A percentile compares a stretch with the other conserved stretches of the same genome.
phyloP scores from a whole-genome alignment of 1,140 invertebrate genomes.

The Orius laevigatus region DNA sequence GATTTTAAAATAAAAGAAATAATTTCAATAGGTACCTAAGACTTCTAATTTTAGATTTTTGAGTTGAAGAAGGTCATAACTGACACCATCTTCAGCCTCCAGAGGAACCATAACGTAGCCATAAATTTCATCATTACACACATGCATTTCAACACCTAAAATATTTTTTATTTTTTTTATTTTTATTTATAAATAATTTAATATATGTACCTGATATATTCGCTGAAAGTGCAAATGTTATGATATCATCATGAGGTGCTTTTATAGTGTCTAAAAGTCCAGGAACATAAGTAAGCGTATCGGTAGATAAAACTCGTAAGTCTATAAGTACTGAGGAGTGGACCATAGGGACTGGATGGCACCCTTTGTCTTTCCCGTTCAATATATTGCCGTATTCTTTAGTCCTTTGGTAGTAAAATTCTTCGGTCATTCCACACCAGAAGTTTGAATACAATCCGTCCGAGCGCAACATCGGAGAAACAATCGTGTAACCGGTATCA shows the following conservation, averaged over 20 bases:
- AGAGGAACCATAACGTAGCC: conserved; percentile 72
- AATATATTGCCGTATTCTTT: conserved; percentile 74
- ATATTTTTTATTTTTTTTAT: conserved; percentile 20
- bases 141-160: conserved; percentile 46
- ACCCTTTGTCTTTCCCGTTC: conserved; percentile 50
- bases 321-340: conserved; percentile 77
- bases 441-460: conserved; percentile 87
- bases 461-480: conserved; percentile 72
- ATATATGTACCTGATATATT: conserved; percentile 51
- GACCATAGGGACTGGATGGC: conserved; percentile 79
- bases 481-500: conserved; percentile 40
- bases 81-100: conserved; percentile 45
- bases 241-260: conserved; percentile 84
- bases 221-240: conserved; percentile 78
- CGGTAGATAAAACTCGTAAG: conserved; percentile 40
- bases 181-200: too few relatives aligned
- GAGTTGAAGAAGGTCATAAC: conserved; percentile 52
- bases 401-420: conserved; percentile 79
- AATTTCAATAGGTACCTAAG: conserved; percentile 32
- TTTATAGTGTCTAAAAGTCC: conserved; percentile 42
- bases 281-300: conserved; percentile 59
- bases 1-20: conserved; percentile 1
- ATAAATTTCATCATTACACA: conserved; percentile 69
- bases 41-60: conserved; percentile 62
- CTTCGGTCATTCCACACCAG: conserved; percentile 79